Base-by-base conservation (phyloP, 2,888 invertebrate genomes). In the Melinopterus prodromus region DNA sequence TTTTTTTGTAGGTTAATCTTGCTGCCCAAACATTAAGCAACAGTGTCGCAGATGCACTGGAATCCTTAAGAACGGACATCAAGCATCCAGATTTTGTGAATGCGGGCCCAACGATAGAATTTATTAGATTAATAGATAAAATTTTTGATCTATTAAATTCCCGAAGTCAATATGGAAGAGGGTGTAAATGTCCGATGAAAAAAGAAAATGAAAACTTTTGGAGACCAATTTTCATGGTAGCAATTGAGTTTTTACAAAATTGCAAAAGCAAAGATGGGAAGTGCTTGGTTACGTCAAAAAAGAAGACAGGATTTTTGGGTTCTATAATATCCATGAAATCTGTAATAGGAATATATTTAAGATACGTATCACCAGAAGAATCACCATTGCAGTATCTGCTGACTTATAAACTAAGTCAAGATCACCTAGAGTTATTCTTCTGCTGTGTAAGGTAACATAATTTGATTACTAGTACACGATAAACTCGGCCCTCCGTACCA, bases 11-110 rank as follows among this genome's bases (percentile, higher is more conserved):
- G 38, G 38, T 38, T 38, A 38, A 38, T 38, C 38, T 74, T 74
- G 74, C 74, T n/a, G 74, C 74, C 5, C 74, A 74, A 35, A 74
- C 74, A n/a, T 16, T 74, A n/a, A 74, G 74, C 16, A 74, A 74
- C 6, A 74, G 74, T 35, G 16, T 35, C 6, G 16, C 74, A 26
- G n/a, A 74, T 26, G 35, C 35, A 9, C 38, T 38, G 38, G n/a
- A n/a, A n/a, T n/a, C n/a, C n/a, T n/a, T n/a, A n/a, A n/a, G n/a
- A n/a, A n/a, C n/a, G n/a, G n/a, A 38, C 9, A 38, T 38, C 6
- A 38, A 74, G 35, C 74, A 26, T 26, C n/a, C 16, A 16, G 26
- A 74, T 74, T 74, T 74, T 74, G 14, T 9, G 14, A 14, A 35
- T 74, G 74, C 26, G 6, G 74, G 35, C 6, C 6, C 74, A 6